phyloP scores from a whole-genome alignment of 1,140 invertebrate species.

The Papilio polyxenes region DNA sequence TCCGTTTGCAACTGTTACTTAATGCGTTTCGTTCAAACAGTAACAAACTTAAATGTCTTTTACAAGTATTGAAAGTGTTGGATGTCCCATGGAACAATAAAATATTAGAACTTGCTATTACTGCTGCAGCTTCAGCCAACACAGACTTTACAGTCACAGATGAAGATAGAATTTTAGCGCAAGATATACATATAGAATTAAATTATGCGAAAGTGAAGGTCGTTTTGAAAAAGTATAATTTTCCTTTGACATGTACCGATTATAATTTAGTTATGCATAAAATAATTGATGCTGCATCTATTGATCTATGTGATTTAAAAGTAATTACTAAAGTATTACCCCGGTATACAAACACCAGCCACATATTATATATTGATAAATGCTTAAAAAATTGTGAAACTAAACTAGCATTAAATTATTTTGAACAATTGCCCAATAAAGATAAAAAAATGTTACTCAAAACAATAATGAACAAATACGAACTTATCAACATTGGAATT shows the following conservation, averaged over 20 bases:
- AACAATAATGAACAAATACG: constrained; percentile 65
- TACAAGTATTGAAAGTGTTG: constrained; percentile 70
- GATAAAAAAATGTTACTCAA: constrained; percentile 62
- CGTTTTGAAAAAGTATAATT: constrained; percentile 75
- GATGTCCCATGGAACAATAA: constrained; percentile 73
- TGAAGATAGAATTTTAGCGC: constrained; percentile 57
- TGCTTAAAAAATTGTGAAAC: constrained; percentile 69
- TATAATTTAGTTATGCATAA: constrained; percentile 70
- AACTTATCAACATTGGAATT: constrained; percentile 62
- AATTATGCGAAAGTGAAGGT: constrained; percentile 75
- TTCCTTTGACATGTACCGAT: constrained; percentile 67
- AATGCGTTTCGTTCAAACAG: constrained; percentile 62
- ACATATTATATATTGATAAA: constrained; percentile 66
- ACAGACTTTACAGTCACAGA: constrained; percentile 70
- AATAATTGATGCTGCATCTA: constrained; percentile 57
- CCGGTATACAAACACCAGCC: constrained; percentile 57
- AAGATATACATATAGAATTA: constrained; percentile 71
- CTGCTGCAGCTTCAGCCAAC: constrained; percentile 56
- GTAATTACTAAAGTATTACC: constrained; percentile 58
- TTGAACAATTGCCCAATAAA: constrained; percentile 54
- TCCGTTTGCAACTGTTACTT: constrained; percentile 64
- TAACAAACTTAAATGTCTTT: constrained; percentile 67
- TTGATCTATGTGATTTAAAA: constrained; percentile 69
- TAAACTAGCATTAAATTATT: constrained; percentile 66
- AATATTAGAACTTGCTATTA: constrained; percentile 64